Evolutionary conservation across 2,113 vertebrate species (phyloP), one percentile per base, ranked within the genome.

Genomic region (Cavia porcellus): DNA sequence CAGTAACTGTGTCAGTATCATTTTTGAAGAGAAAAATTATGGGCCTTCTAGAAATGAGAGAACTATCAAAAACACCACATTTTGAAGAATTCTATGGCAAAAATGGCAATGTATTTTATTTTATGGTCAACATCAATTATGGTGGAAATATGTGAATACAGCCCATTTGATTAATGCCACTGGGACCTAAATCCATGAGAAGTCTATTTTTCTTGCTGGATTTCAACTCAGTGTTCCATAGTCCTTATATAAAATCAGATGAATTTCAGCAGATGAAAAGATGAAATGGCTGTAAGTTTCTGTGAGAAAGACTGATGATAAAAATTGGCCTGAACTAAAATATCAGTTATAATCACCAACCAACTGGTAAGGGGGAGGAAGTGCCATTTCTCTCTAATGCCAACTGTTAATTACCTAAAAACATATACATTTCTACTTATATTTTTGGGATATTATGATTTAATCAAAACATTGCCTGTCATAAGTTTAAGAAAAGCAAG

Each of bases 401-500:
- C 83, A 98, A 96, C 74, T 98, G 96, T 98, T 98, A 98, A 98
- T 98, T 98, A 97, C 95, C 96, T 97, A 97, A 98, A 98, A 97
- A 98, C 96, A 98, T 86, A 97, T 97, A 92, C 74, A 87, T 95
- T 92, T 95, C 85, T 97, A n/a, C 79, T 77, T 93, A 89, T 91
- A 98, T 96, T 98, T 98, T 96, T 95, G 92, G 81, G 92, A 97
- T 96, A 96, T 98, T 95, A 84, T 97, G 92, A 98, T 97, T 97
- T 96, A 95, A 96, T 98, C 95, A 97, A 96, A 97, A 97, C 88
- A 92, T 90, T 45, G 50, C 94, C 88, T 97, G 92, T 97, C 42
- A 80, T 92, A 95, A 89, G 42, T 94, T 97, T 96, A 92, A 93
- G 77, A 97, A 95, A 97, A 97, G 52, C 82, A 90, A 85, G 92